phyloP scores from a whole-genome alignment of 2,888 invertebrate species.

The Erannis defoliaria region DNA sequence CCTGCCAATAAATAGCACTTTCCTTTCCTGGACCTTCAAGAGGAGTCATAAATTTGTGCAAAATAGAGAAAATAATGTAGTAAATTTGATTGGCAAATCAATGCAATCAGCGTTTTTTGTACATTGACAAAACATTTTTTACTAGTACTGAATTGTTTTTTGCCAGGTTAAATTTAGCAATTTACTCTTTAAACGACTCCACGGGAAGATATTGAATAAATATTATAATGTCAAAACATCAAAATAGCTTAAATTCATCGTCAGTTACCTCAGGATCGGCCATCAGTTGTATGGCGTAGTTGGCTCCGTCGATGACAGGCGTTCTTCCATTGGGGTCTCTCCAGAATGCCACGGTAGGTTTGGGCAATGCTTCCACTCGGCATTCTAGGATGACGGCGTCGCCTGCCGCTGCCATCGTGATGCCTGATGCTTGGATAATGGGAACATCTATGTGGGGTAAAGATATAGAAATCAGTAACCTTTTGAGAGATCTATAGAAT shows the following conservation, averaged over 20 bases:
- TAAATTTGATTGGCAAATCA: too few relatives aligned
- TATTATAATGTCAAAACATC: too few relatives aligned
- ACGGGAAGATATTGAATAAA: too few relatives aligned
- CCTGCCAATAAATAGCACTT: too few relatives aligned
- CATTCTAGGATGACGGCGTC: constrained; percentile 93
- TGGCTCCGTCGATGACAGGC: constrained; percentile 92
- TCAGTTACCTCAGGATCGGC: constrained; percentile 86
- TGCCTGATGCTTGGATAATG: constrained; percentile 91
- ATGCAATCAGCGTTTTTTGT: too few relatives aligned
- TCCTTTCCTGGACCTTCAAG: too few relatives aligned
- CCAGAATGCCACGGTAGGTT: constrained; percentile 94
- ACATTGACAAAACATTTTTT: too few relatives aligned
- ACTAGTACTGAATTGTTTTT: too few relatives aligned
- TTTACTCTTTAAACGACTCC: too few relatives aligned
- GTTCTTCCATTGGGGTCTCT: constrained; percentile 90
- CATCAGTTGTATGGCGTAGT: constrained; percentile 88
- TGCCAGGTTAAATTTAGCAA: too few relatives aligned
- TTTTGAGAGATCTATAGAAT: not conserved
- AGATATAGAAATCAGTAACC: not conserved
- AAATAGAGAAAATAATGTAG: too few relatives aligned
- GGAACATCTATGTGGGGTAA: constrained; percentile 88
- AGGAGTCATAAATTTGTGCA: too few relatives aligned
- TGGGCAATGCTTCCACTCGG: constrained; percentile 92
- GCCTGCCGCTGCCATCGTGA: constrained; percentile 91
- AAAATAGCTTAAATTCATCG: not conserved